These are phyloP conservation scores for Drosophila bipectinata DNA, from an alignment of 1,140 invertebrate genomes.

Conservation along the genomic window DNA sequence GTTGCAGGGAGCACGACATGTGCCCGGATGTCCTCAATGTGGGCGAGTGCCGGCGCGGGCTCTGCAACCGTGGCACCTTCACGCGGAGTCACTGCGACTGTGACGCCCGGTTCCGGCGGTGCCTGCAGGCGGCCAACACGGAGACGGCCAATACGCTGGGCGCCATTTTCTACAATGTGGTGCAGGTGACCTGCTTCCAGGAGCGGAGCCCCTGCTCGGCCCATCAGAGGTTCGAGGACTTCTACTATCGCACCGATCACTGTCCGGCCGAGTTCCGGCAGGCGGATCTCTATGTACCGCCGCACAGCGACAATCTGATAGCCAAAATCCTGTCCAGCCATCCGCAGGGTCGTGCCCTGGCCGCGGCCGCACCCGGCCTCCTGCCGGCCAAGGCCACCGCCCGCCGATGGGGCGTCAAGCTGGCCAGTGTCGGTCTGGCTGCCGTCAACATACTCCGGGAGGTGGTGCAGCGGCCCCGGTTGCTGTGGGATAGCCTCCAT, in stretches of 20 bases:
- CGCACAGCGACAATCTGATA: slow-evolving; percentile 74
- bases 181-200: slow-evolving; percentile 88
- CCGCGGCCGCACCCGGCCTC: slow-evolving; percentile 35
- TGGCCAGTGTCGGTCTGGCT: slow-evolving; percentile 78
- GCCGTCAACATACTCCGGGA: slow-evolving; percentile 79
- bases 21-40: slow-evolving; percentile 87
- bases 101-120: slow-evolving; percentile 88
- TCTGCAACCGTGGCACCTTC: slow-evolving; percentile 89
- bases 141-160: slow-evolving; percentile 89
- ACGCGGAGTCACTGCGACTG: slow-evolving; percentile 90
- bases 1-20: slow-evolving; percentile 91
- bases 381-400: slow-evolving; percentile 55
- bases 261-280: slow-evolving; percentile 71
- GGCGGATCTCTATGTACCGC: slow-evolving; percentile 80
- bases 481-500: slow-evolving; percentile 70
- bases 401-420: slow-evolving; percentile 71
- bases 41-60: slow-evolving; percentile 87
- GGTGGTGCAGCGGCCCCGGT: slow-evolving; percentile 69
- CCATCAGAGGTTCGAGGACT: slow-evolving; percentile 86
- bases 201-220: slow-evolving; percentile 87
- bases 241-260: slow-evolving; percentile 63
- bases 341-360: slow-evolving; percentile 62
- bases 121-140: slow-evolving; percentile 87
- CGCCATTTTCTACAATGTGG: slow-evolving; percentile 89
- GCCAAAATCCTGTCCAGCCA: slow-evolving; percentile 65